Percentiles rank a stretch among this genome's conserved stretches.
Evolutionary conservation across 2,113 vertebrate genomes (phyloP).

Genomic region (Lathamus discolor): DNA sequence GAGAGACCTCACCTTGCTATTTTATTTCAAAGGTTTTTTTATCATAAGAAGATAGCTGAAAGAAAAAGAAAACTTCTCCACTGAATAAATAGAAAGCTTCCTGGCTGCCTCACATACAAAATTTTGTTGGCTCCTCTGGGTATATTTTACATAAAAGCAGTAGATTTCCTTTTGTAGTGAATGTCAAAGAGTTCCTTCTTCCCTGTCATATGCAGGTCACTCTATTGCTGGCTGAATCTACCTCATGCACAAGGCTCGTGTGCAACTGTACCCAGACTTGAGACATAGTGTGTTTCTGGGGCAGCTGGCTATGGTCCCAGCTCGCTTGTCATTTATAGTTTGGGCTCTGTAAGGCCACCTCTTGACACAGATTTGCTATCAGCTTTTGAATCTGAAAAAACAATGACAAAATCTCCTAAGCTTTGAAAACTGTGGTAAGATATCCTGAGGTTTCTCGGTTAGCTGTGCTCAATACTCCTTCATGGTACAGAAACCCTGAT

Average conservation of each 20-base stretch:
- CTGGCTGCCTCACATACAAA: neutral
- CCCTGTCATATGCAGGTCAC: neutral
- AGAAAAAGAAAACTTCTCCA: neutral
- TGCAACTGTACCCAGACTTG: accelerated
- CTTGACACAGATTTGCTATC: neutral
- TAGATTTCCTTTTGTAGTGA: neutral
- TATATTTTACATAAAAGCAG: neutral
- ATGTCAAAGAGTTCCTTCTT: neutral
- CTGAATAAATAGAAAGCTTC: neutral
- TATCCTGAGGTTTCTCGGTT: neutral
- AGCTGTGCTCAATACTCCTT: neutral
- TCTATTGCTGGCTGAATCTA: neutral
- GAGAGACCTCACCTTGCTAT: neutral
- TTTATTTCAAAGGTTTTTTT: neutral
- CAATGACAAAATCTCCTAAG: neutral
- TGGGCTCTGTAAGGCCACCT: neutral
- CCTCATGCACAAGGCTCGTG: neutral
- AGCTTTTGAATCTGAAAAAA: neutral
- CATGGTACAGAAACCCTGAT: neutral
- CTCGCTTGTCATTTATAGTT: neutral
- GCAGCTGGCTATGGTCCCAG: neutral
- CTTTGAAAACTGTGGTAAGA: neutral
- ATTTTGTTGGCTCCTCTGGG: neutral
- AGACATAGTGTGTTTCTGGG: accelerated
- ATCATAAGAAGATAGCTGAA: neutral